Conservation (phyloP, 2,113 vertebrate genomes). For the Himantopus leucocephalus region DNA sequence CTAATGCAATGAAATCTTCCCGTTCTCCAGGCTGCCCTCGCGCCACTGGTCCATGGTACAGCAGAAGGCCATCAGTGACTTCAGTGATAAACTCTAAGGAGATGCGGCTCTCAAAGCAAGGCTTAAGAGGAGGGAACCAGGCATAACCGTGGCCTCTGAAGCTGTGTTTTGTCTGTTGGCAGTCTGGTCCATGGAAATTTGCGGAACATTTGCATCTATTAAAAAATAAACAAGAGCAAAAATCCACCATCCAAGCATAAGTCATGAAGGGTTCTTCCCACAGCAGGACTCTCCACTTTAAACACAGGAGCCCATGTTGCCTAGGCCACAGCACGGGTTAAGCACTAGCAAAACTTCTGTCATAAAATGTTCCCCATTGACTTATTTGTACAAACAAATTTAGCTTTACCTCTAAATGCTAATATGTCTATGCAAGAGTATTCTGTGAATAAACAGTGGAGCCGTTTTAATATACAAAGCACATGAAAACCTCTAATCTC, state of each 20-base stretch:
- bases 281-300: neutral
- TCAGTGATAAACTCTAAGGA: constrained; percentile 88
- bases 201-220: constrained; percentile 82
- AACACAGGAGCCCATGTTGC: neutral
- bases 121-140: constrained; percentile 86
- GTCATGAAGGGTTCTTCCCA: neutral
- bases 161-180: constrained; percentile 86
- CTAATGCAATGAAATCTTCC: constrained; percentile 84
- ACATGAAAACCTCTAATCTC: neutral
- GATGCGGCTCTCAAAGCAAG: constrained; percentile 84
- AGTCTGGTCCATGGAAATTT: constrained; percentile 85
- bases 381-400: neutral
- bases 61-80: constrained; percentile 77
- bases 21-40: constrained; percentile 59
- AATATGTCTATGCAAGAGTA: neutral
- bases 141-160: constrained; percentile 84
- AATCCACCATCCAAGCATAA: neutral
- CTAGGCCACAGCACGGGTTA: neutral
- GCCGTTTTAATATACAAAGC: neutral
- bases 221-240: neutral
- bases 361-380: neutral
- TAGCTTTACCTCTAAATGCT: neutral
- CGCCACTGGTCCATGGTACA: constrained; percentile 82
- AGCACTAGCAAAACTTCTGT: neutral
- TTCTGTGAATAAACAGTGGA: neutral